phyloP scores from a whole-genome alignment of 2,888 invertebrate species.

The Leptogaster cylindrica region DNA sequence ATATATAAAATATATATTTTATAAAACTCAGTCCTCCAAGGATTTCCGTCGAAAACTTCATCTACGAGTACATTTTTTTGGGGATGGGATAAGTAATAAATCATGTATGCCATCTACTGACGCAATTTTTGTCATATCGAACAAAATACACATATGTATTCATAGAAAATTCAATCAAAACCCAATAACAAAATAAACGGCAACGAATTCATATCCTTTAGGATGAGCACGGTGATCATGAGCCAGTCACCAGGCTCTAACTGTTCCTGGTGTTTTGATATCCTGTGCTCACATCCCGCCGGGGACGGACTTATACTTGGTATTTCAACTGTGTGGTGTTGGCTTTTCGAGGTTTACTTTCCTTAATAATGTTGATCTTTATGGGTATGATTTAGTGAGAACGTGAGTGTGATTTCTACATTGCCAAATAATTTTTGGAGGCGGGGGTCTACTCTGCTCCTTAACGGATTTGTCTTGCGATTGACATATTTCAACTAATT shows the following conservation, averaged over 20 bases:
- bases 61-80: too few species aligned
- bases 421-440: slow-evolving; percentile 15
- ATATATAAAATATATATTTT: too few species aligned
- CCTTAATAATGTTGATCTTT: slow-evolving; percentile 33
- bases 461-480: not conserved
- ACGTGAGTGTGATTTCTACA: slow-evolving; percentile 32
- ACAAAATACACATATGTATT: too few species aligned
- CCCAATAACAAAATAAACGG: slow-evolving; percentile 39
- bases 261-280: not conserved
- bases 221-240: not conserved
- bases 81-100: too few species aligned
- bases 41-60: too few species aligned
- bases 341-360: slow-evolving; percentile 37
- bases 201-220: slow-evolving; percentile 17
- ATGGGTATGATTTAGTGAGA: slow-evolving; percentile 33
- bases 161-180: slow-evolving; percentile 39
- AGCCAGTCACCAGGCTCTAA: not conserved
- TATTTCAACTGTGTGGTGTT: slow-evolving; percentile 25
- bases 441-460: not conserved
- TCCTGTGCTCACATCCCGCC: not conserved
- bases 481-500: slow-evolving; percentile 30
- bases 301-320: slow-evolving; percentile 8
- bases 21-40: too few species aligned
- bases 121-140: too few species aligned
- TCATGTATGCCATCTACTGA: too few species aligned